These are phyloP conservation scores for Nebria brevicollis DNA, from an alignment of 2,888 invertebrate genomes.

Conservation along the genomic window DNA sequence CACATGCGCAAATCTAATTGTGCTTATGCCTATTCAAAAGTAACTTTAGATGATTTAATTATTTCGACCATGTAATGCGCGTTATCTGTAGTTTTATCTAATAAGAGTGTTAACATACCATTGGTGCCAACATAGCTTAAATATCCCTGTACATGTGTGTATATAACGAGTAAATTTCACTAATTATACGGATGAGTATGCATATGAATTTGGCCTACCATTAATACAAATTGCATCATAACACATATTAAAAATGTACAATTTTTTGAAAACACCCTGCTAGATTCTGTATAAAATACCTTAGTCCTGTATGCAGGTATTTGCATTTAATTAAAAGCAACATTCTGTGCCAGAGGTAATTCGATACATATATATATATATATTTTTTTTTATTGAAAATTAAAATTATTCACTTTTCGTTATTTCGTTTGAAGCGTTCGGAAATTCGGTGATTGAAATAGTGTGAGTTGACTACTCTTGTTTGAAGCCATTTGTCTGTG, in stretches of 20 bases:
- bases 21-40: neutral
- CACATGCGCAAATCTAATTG: neutral
- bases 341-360: slow-evolving; percentile 10
- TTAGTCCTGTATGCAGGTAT: slow-evolving; percentile 33
- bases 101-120: neutral
- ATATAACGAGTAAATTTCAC: neutral
- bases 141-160: neutral
- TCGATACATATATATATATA: neutral
- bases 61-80: neutral
- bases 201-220: neutral
- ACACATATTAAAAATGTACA: slow-evolving; percentile 20
- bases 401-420: slow-evolving; percentile 8
- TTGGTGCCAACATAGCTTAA: no score
- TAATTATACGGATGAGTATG: neutral
- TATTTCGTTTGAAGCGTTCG: slow-evolving; percentile 12
- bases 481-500: slow-evolving; percentile 58
- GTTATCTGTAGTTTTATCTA: neutral
- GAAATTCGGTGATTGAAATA: neutral
- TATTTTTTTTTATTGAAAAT: neutral
- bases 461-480: slow-evolving; percentile 56
- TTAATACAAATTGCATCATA: neutral
- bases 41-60: neutral
- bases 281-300: slow-evolving; percentile 29
- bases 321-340: slow-evolving; percentile 17
- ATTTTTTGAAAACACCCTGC: slow-evolving; percentile 37